Conservation (phyloP, 1,140 invertebrate species). For the Pseudomyrmex gracilis region DNA sequence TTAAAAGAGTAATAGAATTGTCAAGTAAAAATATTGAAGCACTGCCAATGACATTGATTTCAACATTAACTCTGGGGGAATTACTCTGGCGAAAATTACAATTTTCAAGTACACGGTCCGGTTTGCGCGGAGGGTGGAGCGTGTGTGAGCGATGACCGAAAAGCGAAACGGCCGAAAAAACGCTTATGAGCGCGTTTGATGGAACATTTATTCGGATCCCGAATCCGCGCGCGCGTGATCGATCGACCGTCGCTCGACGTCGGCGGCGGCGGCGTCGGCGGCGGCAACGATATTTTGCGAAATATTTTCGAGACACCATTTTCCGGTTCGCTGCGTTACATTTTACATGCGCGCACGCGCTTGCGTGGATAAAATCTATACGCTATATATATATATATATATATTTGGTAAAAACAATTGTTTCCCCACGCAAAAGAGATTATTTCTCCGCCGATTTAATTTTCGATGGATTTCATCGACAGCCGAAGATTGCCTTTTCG, state of each 20-base stretch:
- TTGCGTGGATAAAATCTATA: slow-evolving; percentile 33
- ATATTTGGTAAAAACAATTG: slow-evolving; percentile 37
- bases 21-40: neutral
- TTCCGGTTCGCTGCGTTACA: slow-evolving; percentile 52
- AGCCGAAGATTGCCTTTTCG: slow-evolving; percentile 46
- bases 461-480: slow-evolving; percentile 42
- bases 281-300: slow-evolving; percentile 54
- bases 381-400: too few species aligned
- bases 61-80: too few species aligned
- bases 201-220: slow-evolving; percentile 38
- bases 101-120: neutral
- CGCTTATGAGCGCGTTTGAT: slow-evolving; percentile 53
- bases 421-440: slow-evolving; percentile 46
- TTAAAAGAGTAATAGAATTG: neutral
- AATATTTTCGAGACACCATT: slow-evolving; percentile 61
- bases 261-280: slow-evolving; percentile 13
- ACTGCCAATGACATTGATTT: neutral
- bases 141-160: neutral
- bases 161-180: slow-evolving; percentile 32
- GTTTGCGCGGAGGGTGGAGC: slow-evolving; percentile 2
- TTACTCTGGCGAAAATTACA: neutral
- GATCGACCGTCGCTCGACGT: slow-evolving; percentile 31
- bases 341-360: slow-evolving; percentile 42
- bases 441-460: slow-evolving; percentile 54
- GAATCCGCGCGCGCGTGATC: slow-evolving; percentile 12